Base-by-base conservation (phyloP, 2,797 vertebrate species). In the Girardinus metallicus region DNA sequence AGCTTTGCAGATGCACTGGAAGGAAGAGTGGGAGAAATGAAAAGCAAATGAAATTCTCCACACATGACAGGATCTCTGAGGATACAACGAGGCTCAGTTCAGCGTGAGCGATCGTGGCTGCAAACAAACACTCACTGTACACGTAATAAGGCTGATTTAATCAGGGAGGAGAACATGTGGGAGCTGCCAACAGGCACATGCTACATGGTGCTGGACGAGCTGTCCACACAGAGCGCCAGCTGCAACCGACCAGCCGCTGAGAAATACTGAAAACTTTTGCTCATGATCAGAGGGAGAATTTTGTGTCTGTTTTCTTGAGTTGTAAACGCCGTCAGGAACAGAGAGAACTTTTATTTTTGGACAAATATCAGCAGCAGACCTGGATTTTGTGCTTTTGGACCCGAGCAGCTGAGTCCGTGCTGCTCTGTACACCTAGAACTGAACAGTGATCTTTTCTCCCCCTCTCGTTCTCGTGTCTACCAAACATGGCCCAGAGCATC, bases 1-100 rank as follows among this genome's bases (percentile, higher is more conserved):
- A 11, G 88, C 76, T 87, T 83, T 88, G 80, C 92, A 93, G 89
- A 93, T 92, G 91, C 91, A 91, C 85, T 91, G 88, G 84, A 86
- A 70, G 1, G 6, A 87, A 84, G 84, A 91, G 90, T 87, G 81
- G 74, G 74, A 80, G 81, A 81, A 41, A 64, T 39, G 66, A 44
- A 90, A 86, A 81, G 78, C 47, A 82, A 91, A 86, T 87, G 53
- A 81, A 85, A 77, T 87, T 87, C 80, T 85, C 80, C 81, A 87
- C 89, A 93, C 85, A 83, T 89, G 93, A 86, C 80, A 93, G 87
- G 86, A 87, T 74, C 83, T 91, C 86, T 77, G 83, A 75, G 76
- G 57, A 70, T 76, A 89, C 72, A 91, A 92, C 90, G 92, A 90
- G 82, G 78, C 81, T 77, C 79, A 53, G 89, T 83, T 93, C 84